Evolutionary conservation across 2,797 vertebrate species (phyloP).

Genomic region (Falco berigora): DNA sequence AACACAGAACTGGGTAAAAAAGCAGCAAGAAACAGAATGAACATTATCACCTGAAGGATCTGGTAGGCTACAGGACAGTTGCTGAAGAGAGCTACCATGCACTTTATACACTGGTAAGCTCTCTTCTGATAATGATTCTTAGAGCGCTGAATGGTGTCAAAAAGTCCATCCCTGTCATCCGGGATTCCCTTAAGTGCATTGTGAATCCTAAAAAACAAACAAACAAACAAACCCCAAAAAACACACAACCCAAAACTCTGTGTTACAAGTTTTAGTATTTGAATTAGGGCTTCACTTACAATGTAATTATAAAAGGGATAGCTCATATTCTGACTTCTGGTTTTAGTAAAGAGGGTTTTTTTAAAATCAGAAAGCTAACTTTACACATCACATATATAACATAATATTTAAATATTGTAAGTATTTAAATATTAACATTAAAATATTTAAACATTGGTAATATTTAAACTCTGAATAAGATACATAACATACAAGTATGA

Average conservation of each 20-base stretch:
- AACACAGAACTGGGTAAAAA: background rate
- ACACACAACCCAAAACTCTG: background rate
- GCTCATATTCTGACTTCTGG: background rate
- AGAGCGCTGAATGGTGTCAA: constrained; percentile 99
- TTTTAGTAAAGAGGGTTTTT: background rate
- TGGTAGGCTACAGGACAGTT: constrained; percentile 99
- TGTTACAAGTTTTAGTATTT: background rate
- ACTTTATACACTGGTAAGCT: constrained; percentile 99
- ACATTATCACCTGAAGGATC: constrained; percentile 90
- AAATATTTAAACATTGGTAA: background rate
- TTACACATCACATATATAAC: background rate
- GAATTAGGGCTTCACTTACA: background rate
- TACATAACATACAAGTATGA: background rate
- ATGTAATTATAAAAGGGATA: background rate
- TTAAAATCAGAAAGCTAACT: background rate
- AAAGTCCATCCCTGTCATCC: constrained; percentile 95
- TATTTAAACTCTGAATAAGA: background rate
- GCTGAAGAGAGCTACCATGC: constrained; percentile 99
- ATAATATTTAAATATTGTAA: too few species aligned
- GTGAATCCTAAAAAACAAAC: constrained; percentile 84
- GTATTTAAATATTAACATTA: too few species aligned
- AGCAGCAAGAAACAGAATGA: background rate
- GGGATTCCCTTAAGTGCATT: constrained; percentile 99
- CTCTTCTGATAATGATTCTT: constrained; percentile 99
- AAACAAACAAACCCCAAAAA: background rate